These are phyloP conservation scores for Crematogaster levior DNA, from an alignment of 2,888 invertebrate species.

Conservation along the genomic window DNA sequence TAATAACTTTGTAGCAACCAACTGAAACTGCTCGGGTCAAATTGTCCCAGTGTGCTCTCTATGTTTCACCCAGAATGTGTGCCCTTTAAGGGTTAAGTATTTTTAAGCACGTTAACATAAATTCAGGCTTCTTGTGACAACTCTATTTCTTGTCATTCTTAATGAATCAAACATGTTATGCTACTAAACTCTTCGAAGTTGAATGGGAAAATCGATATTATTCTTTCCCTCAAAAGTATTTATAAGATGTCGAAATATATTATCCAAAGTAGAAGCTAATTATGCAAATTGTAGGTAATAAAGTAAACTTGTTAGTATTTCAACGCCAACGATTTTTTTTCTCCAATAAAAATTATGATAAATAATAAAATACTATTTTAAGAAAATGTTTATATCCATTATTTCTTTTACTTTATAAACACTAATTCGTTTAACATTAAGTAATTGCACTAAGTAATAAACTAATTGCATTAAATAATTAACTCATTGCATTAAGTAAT, in stretches of 20 bases:
- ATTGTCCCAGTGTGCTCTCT: too few species aligned
- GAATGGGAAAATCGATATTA: not conserved
- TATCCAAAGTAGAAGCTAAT: not conserved
- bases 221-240: not conserved
- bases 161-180: not conserved
- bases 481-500: not conserved
- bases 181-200: not conserved
- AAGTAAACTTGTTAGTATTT: not conserved
- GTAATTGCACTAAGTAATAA: not conserved
- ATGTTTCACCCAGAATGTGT: too few species aligned
- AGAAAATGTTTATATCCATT: not conserved
- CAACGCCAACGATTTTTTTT: not conserved
- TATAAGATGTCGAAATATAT: not conserved
- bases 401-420: not conserved
- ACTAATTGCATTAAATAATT: not conserved
- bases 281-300: not conserved
- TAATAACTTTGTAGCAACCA: too few species aligned
- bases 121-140: conserved; percentile 19
- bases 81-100: conserved; percentile 48
- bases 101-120: conserved; percentile 44
- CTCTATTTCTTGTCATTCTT: conserved; percentile 18
- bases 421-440: too few species aligned
- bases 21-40: too few species aligned
- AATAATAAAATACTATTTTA: not conserved
- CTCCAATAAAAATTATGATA: not conserved